Evolutionary conservation across 2,113 vertebrate species (phyloP), one percentile per base, ranked within the genome.

Genomic region (Thomomys bottae): DNA sequence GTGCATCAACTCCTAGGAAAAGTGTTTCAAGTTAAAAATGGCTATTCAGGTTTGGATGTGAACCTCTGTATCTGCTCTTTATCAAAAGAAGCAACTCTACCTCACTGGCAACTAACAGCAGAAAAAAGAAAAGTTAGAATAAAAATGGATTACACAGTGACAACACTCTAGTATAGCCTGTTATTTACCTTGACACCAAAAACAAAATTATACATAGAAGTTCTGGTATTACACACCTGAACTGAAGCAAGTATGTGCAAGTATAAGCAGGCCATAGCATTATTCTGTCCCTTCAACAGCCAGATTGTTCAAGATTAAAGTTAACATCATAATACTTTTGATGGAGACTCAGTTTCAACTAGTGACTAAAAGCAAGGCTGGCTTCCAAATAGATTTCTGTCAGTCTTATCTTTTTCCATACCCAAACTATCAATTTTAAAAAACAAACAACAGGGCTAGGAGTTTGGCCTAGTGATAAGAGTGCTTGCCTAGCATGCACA

Each of bases 11-110:
- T 97, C 97, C 96, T 95, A 96, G 96, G 97, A 98, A 98, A 97
- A 97, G 97, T 20, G n/a, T 98, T 98, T 98, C 98, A 96, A 97
- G 98, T 98, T 97, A 98, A 98, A 98, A 98, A 98, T 97, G 97
- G 97, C 97, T 97, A 97, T 98, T 98, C 97, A 97, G 98, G 97
- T 98, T 98, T 98, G 98, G 98, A 98, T 97, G 97, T 97, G 97
- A 98, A 98, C 97, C 97, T 97, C 95, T 96, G 98, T 97, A 97
- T 98, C 98, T 98, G 98, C 93, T 98, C 97, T 98, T 98, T 98
- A 98, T 98, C 98, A 98, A 98, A 95, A 21, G 49, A 97, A 79
- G 97, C 97, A 97, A 97, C 94, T 97, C 97, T 97, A 93, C 97
- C 96, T 96, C 96, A 91, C 95, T 92, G 96, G 97, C 97, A 97